Evolutionary conservation across 2,888 invertebrate genomes (phyloP), one percentile per base, ranked within the genome.

Genomic region (Electrophaes corylata): DNA sequence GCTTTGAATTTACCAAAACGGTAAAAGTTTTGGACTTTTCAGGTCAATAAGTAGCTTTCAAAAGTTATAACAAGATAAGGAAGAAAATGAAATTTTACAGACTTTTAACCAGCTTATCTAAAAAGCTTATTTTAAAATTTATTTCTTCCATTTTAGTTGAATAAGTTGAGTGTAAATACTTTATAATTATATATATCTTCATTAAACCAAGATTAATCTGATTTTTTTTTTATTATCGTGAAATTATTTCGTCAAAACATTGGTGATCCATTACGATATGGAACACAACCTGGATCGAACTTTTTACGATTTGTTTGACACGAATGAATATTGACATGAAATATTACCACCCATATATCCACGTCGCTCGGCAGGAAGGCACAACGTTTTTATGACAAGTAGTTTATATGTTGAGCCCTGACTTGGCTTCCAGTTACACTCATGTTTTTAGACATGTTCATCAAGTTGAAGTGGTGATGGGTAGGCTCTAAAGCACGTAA

Each of bases 251-350:
- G 14, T n/a, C 31, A 49, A 39, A 19, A 55, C 19, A 50, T 45
- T 52, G 54, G 62, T 62, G 53, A 64, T 64, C 66, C 68, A 67
- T 70, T 69, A 64, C 64, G 64, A 12, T 5, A 12, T 12, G 64
- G 69, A 72, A 72, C 57, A 57, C 49, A 65, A 65, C 60, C 33
- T 10, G 26, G 50, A 58, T 60, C 61, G 58, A 70, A 76, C 76
- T 74, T 80, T 83, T 83, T 77, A 83, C 82, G 82, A 83, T 85
- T 83, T 80, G 81, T 82, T 79, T 81, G 84, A 84, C 79, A 75
- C 71, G 76, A 74, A 83, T 82, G 79, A 81, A 84, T 82, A 80
- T 78, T 72, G 81, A 78, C 79, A 71, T 84, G 79, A 86, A 76
- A 79, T 84, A 86, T 84, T 78, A 71, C 75, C 67, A 43, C 53